Percentiles rank a stretch among this genome's conserved stretches.
phyloP scores from a whole-genome alignment of 2,888 invertebrate genomes.

The Caenorhabditis sp. region DNA sequence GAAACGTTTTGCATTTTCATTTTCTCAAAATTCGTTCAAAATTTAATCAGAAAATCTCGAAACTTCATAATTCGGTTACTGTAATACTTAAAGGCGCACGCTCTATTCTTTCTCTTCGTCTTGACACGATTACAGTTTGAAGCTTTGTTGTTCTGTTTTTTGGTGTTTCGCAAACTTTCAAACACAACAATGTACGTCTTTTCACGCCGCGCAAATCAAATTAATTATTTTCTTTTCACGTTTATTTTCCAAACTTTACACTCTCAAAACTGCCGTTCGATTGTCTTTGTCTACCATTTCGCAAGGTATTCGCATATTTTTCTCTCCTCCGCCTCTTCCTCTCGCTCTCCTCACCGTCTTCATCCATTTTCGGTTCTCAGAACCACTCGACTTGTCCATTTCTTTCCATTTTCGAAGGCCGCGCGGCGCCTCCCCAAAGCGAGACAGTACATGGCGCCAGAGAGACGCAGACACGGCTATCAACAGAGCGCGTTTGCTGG shows the following conservation, averaged over 20 bases:
- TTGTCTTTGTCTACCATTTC: conserved; percentile 19
- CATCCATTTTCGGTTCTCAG: conserved; percentile 9
- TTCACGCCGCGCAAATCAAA: too few relatives aligned
- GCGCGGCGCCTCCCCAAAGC: conserved; percentile 8
- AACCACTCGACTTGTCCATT: conserved; percentile 31
- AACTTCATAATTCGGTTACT: background rate
- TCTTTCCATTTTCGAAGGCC: conserved; percentile 35
- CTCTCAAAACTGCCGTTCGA: conserved; percentile 8
- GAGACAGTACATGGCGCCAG: conserved; percentile 23
- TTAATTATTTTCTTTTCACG: too few relatives aligned
- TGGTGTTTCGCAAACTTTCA: background rate
- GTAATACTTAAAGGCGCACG: background rate
- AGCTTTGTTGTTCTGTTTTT: background rate
- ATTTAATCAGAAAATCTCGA: too few relatives aligned
- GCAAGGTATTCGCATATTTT: background rate
- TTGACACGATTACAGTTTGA: background rate
- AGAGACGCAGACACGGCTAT: conserved; percentile 34
- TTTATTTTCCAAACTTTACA: background rate
- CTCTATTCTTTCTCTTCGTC: background rate
- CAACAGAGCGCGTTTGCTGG: conserved; percentile 31
- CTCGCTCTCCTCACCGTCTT: conserved; percentile 6
- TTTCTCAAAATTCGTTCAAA: background rate
- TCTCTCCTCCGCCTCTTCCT: background rate
- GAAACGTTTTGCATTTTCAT: too few relatives aligned
- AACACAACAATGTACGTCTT: too few relatives aligned